Evolutionary conservation across 64 coral and sea anemone species (phyloP), one percentile per base, ranked within the genome.

Genomic region (Acropora yongei): DNA sequence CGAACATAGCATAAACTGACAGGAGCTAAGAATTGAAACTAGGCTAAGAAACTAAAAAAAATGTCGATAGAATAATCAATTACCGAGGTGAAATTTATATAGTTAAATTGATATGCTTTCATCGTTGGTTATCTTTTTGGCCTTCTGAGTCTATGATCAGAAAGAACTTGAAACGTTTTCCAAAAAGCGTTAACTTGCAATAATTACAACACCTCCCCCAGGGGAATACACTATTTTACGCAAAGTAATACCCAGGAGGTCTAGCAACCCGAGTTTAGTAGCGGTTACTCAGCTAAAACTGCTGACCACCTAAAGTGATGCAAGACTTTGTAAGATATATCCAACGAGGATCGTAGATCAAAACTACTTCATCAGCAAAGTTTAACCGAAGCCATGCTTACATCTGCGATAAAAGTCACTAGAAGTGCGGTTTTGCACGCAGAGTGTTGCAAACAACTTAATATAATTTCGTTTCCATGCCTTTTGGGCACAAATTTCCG

Each of bases 371-470:
- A 43, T 49, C 7, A 20, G 6, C 71, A 46, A 47, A 11, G 77
- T 84, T 75, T 63, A 3, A 18, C 2, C 6, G 47, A 67, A 94
- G 83, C 10, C 49, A 93, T 94, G 92, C 73, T 85, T 41, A 87
- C 79, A 84, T 90, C 86, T 75, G 55, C 45, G 16, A 10, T 89
- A 76, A 65, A 2, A 49, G 51, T 80, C 20, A 57, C 65, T 57
- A 84, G 39, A 94, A 85, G 30, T 78, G 72, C 77, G 48, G 79
- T 53, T 65, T 77, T 84, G 44, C 60, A 72, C 30, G 87, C 80
- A 53, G 92, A 90, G 57, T 30, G 79, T 44, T 63, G 44, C 53
- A 19, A 41, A 49, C 79, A 43, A 49, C 60, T 94, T 8, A 83
- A 67, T 94, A 42, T 49, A 69, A 20, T 49, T 48, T 87, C 83